Percentiles rank a stretch among this genome's conserved stretches.
phyloP scores from a whole-genome alignment of 2,113 vertebrate genomes.

The Porphyrio hochstetteri region DNA sequence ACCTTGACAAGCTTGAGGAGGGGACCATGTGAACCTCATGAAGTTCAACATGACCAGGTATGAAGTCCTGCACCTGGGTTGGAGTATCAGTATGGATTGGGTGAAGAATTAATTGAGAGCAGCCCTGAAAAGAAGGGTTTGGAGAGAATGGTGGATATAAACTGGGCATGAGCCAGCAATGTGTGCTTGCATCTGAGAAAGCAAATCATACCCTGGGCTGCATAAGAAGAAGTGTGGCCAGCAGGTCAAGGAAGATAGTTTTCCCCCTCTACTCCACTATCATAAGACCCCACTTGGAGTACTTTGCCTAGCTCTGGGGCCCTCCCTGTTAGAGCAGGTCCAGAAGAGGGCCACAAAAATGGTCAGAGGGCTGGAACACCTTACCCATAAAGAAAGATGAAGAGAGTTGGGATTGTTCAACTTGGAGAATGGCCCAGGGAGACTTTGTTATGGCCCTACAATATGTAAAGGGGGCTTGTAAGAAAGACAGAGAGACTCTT shows the following conservation, averaged over 20 bases:
- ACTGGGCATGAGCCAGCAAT: not conserved
- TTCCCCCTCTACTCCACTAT: not conserved
- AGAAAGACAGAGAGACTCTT: not conserved
- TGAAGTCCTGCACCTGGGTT: no score
- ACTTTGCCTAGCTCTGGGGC: not conserved
- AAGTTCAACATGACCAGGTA: not conserved
- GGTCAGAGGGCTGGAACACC: not conserved
- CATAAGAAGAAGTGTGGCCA: not conserved
- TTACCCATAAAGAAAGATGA: not conserved
- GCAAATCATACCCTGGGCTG: not conserved
- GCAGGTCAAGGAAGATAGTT: not conserved
- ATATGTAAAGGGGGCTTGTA: not conserved
- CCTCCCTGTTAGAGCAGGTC: accelerated
- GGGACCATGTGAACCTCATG: not conserved
- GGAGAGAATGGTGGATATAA: not conserved
- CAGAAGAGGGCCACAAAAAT: not conserved
- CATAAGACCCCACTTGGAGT: not conserved
- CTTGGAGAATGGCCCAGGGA: not conserved
- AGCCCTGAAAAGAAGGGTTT: not conserved
- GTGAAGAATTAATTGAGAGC: not conserved
- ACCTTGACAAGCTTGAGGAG: not conserved
- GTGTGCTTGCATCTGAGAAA: not conserved
- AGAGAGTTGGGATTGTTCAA: not conserved
- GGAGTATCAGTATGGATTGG: no score
- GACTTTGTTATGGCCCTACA: not conserved